Evolutionary conservation across 2,797 vertebrate species (phyloP), one percentile per base, ranked within the genome.

Genomic region (Channa striata): DNA sequence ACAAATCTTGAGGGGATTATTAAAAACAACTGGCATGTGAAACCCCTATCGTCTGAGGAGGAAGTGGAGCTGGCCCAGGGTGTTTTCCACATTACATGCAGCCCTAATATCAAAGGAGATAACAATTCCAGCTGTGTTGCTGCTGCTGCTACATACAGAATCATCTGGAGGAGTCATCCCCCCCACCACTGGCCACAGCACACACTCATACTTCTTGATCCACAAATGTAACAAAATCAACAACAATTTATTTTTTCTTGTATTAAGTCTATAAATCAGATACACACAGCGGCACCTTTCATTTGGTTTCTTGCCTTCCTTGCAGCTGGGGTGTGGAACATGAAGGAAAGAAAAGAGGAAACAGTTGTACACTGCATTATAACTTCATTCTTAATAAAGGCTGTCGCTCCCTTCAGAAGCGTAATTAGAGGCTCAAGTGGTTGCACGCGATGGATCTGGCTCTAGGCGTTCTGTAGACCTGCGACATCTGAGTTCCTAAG

Each of bases 31-130:
- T 87, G 90, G 91, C 91, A 92, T 90, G 90, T 84, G 81, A 87
- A 93, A 77, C 68, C 85, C 83, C 77, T 80, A 71, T 87, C 70
- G 65, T 91, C 91, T 83, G 78, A 92, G 82, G 82, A 90, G 87
- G 89, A 95, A 94, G 88, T 79, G 78, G 81, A 90, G 87, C 82
- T 44, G 73, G 73, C 78, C 50, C 81, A 70, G 91, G 90, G 90
- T 93, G 92, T 89, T 93, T 93, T 93, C 89, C 92, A 91, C 92
- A 93, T 93, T 88, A 89, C 89, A 92, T 80, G 86, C 78, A 69
- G 83, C 73, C 85, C 81, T 71, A 82, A 91, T 93, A 94, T 93
- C 89, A 94, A 93, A 93, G 88, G 79, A 93, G 91, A 94, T 93
- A 89, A 88, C 88, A 92, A 93, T 92, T 92, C 91, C 94, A 94